Conservation (phyloP, 2,888 invertebrate genomes). For the Hydraecia micacea region DNA sequence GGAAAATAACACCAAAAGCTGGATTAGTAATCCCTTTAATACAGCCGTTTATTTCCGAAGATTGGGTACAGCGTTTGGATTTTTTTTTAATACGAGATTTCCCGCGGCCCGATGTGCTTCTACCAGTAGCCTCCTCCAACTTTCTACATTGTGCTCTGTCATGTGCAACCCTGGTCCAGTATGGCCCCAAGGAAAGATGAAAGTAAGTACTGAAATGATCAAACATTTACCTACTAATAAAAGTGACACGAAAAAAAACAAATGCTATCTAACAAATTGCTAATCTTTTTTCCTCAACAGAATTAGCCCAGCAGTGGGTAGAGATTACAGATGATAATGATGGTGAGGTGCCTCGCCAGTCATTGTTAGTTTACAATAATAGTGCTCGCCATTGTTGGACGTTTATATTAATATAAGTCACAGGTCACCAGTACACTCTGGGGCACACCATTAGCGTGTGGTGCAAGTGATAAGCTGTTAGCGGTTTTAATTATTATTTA, state of each 20-base stretch:
- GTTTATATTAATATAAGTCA: slow-evolving; percentile 55
- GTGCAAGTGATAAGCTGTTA: not conserved
- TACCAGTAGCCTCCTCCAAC: too few species aligned
- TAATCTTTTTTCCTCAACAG: slow-evolving; percentile 10
- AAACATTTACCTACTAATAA: not conserved
- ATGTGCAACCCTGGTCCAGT: not conserved
- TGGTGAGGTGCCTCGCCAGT: slow-evolving; percentile 30
- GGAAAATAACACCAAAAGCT: too few species aligned
- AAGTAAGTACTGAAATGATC: not conserved
- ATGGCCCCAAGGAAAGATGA: not conserved
- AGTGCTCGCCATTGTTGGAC: slow-evolving; percentile 52
- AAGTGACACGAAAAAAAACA: not conserved
- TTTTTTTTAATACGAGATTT: too few species aligned
- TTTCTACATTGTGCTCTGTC: too few species aligned
- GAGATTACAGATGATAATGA: slow-evolving; percentile 23
- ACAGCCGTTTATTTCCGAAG: too few species aligned
- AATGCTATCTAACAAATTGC: not conserved
- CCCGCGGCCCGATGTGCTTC: too few species aligned
- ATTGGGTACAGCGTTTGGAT: too few species aligned
- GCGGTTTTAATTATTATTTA: not conserved
- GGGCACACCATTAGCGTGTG: slow-evolving; percentile 44
- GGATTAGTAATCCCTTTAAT: too few species aligned
- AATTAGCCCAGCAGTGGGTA: slow-evolving; percentile 10
- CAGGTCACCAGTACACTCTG: slow-evolving; percentile 49
- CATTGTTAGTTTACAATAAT: slow-evolving; percentile 36